Evolutionary conservation across 1,140 invertebrate species (phyloP).

Genomic region (Megalopta genalis): DNA sequence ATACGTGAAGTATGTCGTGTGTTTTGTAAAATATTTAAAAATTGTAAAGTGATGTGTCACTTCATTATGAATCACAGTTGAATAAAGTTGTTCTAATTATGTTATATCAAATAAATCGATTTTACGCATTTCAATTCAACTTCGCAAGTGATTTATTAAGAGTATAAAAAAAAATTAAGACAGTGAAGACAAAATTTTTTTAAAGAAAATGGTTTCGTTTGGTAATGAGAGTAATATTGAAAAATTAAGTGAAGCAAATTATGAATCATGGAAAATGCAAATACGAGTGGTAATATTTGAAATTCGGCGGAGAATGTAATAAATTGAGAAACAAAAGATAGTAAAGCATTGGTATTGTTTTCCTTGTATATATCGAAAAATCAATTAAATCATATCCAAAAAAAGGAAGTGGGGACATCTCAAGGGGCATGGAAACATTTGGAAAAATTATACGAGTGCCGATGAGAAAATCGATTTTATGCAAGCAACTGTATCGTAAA

Average conservation of each 20-base stretch:
- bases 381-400: not conserved
- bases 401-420: not conserved
- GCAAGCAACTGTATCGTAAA: not conserved
- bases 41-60: too few relatives aligned
- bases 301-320: not conserved
- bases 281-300: not conserved
- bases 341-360: not conserved
- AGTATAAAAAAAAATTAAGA: too few relatives aligned
- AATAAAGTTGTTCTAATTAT: too few relatives aligned
- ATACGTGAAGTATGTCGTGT: too few relatives aligned
- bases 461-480: not conserved
- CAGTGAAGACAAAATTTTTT: too few relatives aligned
- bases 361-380: not conserved
- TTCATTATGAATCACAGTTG: too few relatives aligned
- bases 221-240: not conserved
- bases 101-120: too few relatives aligned
- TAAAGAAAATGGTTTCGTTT: not conserved
- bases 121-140: too few relatives aligned
- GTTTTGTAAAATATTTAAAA: too few relatives aligned
- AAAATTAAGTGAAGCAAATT: not conserved
- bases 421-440: not conserved
- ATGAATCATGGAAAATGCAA: not conserved
- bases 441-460: not conserved
- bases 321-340: not conserved
- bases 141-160: too few relatives aligned